Evolutionary conservation across 2,113 vertebrate genomes (phyloP), one percentile per base, ranked within the genome.

Genomic region (Apaloderma vittatum): DNA sequence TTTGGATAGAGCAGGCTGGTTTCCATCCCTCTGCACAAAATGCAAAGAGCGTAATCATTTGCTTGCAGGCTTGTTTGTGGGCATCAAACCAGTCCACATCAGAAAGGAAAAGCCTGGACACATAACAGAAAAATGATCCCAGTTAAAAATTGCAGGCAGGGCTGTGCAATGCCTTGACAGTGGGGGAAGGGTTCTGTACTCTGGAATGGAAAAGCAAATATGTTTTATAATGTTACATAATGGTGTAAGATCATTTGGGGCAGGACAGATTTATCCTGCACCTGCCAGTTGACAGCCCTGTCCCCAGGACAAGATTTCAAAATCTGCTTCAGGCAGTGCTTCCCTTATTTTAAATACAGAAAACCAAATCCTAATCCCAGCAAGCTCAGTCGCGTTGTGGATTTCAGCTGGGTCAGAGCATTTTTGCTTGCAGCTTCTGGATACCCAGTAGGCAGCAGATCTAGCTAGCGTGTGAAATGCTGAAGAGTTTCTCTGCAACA

Each of bases 51-150:
- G 5, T 40, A 61, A 65, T 81, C 29, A 4, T 65, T 90, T 72
- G 52, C 57, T 88, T 93, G 48, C 71, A 89, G 58, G 59, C 77
- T 94, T 9, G 0, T 84, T 83, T 75, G 76, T 90, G 90, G 88
- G 43, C 94, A 90, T 80, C 77, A 54, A 96, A 81, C 73, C 68
- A 57, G 37, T 81, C 55, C 76, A 57, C 88, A 82, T 79, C 45
- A 89, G 79, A 95, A 90, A 81, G 83, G 67, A 95, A 76, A 88
- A 83, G 94, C 67, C 92, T 79, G 54, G 94, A 66, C 92, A 92
- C 1, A 58, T 51, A 93, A 62, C 45, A 90, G 91, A 84, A 81
- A 45, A 45, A 63, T 48, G 49, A 80, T 94, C 32, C 68, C n/a
- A 55, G 48, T 46, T 65, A 85, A 30, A 54, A 76, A 68, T 10